Conservation (phyloP, 92 coral and sea anemone species). For the Palythoa heliodiscus region DNA sequence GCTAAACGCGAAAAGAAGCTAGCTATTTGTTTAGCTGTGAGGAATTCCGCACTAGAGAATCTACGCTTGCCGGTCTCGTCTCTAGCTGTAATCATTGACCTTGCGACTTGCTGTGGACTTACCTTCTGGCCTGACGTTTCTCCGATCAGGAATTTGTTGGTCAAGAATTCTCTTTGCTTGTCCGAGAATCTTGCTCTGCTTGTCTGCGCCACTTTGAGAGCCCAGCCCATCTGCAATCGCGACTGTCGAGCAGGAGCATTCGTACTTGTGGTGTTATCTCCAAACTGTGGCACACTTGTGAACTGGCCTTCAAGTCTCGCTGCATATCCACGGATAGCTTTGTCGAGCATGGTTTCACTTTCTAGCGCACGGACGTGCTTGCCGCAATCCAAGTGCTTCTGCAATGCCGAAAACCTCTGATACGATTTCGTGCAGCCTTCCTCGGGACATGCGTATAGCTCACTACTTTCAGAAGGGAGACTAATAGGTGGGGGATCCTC, state of each 20-base stretch:
- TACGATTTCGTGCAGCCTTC: constrained; percentile 42
- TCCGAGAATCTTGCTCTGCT: constrained; percentile 46
- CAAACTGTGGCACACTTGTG: constrained; percentile 43
- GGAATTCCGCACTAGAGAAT: constrained; percentile 53
- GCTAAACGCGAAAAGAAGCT: constrained; percentile 71
- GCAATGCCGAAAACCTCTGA: constrained; percentile 46
- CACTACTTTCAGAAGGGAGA: constrained; percentile 19
- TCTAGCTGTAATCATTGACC: constrained; percentile 55
- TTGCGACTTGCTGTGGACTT: constrained; percentile 51
- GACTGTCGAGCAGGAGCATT: constrained; percentile 22
- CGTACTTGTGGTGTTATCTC: constrained; percentile 29
- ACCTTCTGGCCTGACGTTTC: constrained; percentile 61
- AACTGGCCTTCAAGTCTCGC: constrained; percentile 49
- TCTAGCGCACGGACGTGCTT: constrained; percentile 54
- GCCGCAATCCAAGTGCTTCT: constrained; percentile 49
- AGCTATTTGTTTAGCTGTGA: constrained; percentile 53
- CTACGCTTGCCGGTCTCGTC: constrained; percentile 46
- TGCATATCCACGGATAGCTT: constrained; percentile 51
- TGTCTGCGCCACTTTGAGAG: constrained; percentile 46
- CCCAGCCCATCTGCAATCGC: constrained; percentile 51
- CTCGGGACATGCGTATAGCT: constrained; percentile 46
- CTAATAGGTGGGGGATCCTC: constrained; percentile 36
- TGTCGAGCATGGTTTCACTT: constrained; percentile 59
- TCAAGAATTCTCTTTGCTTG: constrained; percentile 42
- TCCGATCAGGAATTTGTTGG: constrained; percentile 45